Evolutionary conservation across 1,140 invertebrate genomes (phyloP).

Genomic region (Drosophila varians): DNA sequence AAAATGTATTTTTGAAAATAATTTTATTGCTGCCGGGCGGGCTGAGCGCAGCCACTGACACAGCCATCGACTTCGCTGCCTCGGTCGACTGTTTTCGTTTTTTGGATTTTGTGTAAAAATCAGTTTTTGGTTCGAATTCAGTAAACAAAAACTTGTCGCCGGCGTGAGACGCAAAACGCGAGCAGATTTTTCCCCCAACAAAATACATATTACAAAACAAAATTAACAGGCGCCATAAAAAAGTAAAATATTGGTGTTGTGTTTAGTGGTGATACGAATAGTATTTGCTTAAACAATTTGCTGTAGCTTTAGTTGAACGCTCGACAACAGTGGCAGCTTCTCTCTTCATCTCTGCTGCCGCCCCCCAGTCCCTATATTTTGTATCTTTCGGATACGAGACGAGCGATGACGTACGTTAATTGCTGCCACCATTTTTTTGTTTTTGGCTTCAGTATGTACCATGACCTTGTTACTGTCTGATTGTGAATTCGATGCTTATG

Average conservation of each 20-base stretch:
- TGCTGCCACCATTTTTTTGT: conserved; percentile 6
- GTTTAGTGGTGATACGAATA: conserved; percentile 19
- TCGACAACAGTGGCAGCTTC: conserved; percentile 32
- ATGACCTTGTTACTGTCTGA: conserved; percentile 75
- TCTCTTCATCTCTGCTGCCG: no score
- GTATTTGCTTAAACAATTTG: conserved; percentile 78
- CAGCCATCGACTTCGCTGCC: conserved; percentile 31
- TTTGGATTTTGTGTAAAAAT: conserved; percentile 77
- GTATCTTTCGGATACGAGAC: conserved; percentile 39
- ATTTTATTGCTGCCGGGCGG: conserved; percentile 60
- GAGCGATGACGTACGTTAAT: conserved; percentile 64
- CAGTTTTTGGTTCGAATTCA: conserved; percentile 80
- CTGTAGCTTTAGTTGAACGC: conserved; percentile 65
- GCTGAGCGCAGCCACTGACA: no score
- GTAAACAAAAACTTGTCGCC: conserved; percentile 83
- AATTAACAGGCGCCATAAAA: conserved; percentile 23
- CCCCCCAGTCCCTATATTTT: conserved; percentile 15
- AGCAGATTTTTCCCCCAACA: conserved; percentile 30
- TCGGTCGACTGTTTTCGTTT: conserved; percentile 27
- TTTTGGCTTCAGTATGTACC: conserved; percentile 19
- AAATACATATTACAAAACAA: conserved; percentile 17
- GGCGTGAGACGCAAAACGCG: conserved; percentile 72
- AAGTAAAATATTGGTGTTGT: conserved; percentile 9
- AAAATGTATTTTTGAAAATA: conserved; percentile 75
- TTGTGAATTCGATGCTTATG: conserved; percentile 48